Evolutionary conservation across 2,113 vertebrate genomes (phyloP).

Genomic region (Callorhinus ursinus): DNA sequence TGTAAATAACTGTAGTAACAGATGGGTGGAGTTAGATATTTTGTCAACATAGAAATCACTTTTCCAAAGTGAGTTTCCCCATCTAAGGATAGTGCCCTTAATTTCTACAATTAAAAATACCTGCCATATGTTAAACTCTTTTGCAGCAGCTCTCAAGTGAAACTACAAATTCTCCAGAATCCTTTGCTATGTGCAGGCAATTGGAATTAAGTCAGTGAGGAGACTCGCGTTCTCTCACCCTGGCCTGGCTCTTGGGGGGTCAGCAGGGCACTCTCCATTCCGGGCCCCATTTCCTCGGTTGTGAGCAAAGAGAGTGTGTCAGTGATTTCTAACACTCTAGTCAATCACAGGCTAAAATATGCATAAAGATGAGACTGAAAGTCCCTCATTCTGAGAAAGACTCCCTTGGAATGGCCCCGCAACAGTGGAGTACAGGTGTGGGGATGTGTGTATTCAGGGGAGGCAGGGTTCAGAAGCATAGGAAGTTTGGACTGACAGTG

Average conservation of each 20-base stretch:
- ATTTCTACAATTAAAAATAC: constrained; percentile 73
- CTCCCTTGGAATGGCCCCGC: accelerated
- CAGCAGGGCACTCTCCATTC: too few species aligned
- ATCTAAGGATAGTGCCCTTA: constrained; percentile 61
- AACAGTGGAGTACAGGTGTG: accelerated
- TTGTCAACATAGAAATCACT: constrained; percentile 77
- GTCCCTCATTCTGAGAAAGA: not conserved
- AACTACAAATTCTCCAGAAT: not conserved
- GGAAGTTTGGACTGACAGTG: not conserved
- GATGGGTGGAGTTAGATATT: constrained; percentile 72
- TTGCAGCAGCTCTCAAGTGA: constrained; percentile 28
- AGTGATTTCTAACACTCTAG: not conserved
- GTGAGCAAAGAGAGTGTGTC: not conserved
- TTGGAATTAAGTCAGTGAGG: not conserved
- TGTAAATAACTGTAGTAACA: constrained; percentile 66
- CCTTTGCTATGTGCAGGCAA: not conserved
- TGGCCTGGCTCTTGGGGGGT: not conserved
- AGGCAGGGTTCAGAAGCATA: not conserved
- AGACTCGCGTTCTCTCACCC: not conserved
- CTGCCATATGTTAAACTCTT: constrained; percentile 77
- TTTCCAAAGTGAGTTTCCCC: constrained; percentile 62
- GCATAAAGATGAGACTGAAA: not conserved
- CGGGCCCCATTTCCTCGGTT: not conserved
- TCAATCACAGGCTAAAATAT: not conserved
- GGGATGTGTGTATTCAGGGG: too few species aligned